These are phyloP conservation scores for Helicoverpa assulta DNA, from an alignment of 2,888 invertebrate species.

Conservation along the genomic window DNA sequence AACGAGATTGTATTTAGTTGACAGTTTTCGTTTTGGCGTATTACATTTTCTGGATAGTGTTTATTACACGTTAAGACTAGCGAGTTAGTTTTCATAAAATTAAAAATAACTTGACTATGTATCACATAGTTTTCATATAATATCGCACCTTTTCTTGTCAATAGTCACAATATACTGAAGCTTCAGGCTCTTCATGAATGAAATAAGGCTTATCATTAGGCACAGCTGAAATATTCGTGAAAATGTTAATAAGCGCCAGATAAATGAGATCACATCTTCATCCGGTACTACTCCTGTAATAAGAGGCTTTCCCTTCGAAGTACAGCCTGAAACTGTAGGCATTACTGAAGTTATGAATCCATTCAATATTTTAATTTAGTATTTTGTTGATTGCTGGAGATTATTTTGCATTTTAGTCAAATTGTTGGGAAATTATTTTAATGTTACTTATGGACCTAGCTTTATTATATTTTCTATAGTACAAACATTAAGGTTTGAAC, in stretches of 20 bases:
- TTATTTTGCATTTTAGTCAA: background rate
- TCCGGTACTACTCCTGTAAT: background rate
- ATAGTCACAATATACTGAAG: constrained; percentile 2
- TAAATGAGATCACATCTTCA: constrained; percentile 23
- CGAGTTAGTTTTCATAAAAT: no score
- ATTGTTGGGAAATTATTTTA: background rate
- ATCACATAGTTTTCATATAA: background rate
- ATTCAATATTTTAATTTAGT: constrained; percentile 5
- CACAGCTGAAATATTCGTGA: constrained; percentile 17
- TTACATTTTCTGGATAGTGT: no score
- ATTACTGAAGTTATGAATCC: background rate
- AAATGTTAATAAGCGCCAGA: constrained; percentile 39
- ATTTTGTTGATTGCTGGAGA: background rate
- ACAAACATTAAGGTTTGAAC: no score
- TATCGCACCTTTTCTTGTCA: no score
- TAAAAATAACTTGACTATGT: no score
- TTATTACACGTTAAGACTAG: no score
- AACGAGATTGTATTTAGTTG: background rate
- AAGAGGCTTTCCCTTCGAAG: constrained; percentile 11
- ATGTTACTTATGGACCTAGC: background rate
- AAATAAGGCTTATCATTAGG: constrained; percentile 26
- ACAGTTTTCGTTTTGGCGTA: background rate
- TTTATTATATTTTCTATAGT: background rate
- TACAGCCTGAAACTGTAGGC: background rate
- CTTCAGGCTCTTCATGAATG: constrained; percentile 3